Base-by-base conservation (phyloP, 2,888 invertebrate species). In the Bedellia somnulentella region DNA sequence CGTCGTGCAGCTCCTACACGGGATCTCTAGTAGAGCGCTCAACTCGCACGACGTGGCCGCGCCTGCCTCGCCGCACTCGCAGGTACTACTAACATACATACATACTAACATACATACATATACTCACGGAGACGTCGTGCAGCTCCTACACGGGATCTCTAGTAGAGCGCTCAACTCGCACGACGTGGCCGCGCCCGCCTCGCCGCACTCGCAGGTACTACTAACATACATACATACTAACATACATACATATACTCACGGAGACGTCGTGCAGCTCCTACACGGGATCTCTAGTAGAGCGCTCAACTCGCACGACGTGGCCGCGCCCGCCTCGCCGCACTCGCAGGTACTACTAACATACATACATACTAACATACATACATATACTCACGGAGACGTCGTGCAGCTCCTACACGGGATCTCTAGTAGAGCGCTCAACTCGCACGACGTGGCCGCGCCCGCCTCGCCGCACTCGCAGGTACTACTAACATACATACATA, bases 41-140 rank as follows among this genome's bases (percentile, higher is more conserved):
- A 92, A 93, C 59, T 88, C 89, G 1, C 93, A 93, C 50, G 91
- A 93, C 57, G 92, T 93, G 2, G 92, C 92, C 2, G 89, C 91
- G 0, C 86, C 92, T 0, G 80, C 89, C 77, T 87, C 89, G 0
- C 90, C 91, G 0, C 87, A 88, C 45, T 85, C 87, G 46, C 87
- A 85, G 57, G 68, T 64, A 33, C 13, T 28, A 32, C n/a, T 16
- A 29, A 9, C 5, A n/a, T n/a, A n/a, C n/a, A n/a, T n/a, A n/a
- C n/a, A n/a, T n/a, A n/a, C n/a, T n/a, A n/a, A n/a, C n/a, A n/a
- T n/a, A n/a, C n/a, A n/a, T n/a, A n/a, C n/a, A n/a, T n/a, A n/a
- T n/a, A n/a, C n/a, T n/a, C 23, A n/a, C 23, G 10, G 10, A 8
- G 10, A 4, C 8, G 8, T n/a, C 10, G 78, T 93, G 32, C 89